phyloP scores from a whole-genome alignment of 2,797 vertebrate species.

The Spinibarbus caldwelli region DNA sequence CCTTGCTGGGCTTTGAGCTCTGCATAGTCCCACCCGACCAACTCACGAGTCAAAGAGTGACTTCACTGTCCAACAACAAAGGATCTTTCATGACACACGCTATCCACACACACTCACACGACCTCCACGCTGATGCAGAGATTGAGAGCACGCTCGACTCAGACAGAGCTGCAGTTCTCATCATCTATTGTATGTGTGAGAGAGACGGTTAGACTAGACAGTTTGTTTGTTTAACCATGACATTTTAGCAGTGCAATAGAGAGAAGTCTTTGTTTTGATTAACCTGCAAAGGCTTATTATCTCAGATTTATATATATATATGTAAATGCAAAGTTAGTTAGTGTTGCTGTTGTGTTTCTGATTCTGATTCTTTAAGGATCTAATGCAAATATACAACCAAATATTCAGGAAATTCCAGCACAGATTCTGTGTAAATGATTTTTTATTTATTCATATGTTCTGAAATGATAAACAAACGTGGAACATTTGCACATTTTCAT shows the following conservation, averaged over 20 bases:
- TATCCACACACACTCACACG: not conserved
- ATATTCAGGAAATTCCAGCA: not conserved
- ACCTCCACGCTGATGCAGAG: not conserved
- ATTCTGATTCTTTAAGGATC: not conserved
- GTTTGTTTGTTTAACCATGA: slow-evolving; percentile 8
- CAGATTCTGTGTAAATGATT: not conserved
- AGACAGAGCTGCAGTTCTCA: not conserved
- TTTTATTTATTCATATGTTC: not conserved
- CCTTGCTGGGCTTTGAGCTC: slow-evolving; percentile 5
- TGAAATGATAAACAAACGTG: not conserved
- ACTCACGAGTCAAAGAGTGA: slow-evolving; percentile 14
- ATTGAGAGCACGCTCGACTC: not conserved
- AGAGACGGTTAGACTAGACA: not conserved
- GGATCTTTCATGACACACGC: slow-evolving; percentile 22
- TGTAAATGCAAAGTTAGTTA: not conserved
- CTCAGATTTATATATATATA: not conserved
- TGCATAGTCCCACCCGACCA: not conserved
- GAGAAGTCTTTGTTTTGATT: not conserved
- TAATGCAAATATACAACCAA: not conserved
- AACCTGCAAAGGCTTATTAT: not conserved
- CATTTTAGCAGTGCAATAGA: not conserved
- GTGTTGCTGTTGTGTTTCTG: not conserved
- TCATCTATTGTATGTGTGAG: not conserved
- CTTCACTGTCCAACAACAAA: slow-evolving; percentile 38
- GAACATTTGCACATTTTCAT: not conserved